Conservation (phyloP, 2,888 invertebrate species). For the Harpalus rufipes region DNA sequence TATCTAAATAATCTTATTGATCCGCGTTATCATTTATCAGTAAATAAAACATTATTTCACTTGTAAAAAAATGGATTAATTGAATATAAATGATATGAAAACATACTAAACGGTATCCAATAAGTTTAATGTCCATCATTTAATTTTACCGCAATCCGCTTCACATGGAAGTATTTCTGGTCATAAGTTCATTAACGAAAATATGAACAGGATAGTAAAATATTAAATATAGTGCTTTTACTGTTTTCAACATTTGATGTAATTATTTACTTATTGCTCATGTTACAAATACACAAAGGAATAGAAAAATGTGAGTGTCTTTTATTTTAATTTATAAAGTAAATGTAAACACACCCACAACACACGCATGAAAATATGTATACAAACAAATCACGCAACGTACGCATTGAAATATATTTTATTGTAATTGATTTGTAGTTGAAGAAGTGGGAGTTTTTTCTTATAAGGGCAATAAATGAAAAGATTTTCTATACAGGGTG, state of each 20-base stretch:
- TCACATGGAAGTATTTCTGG: neutral
- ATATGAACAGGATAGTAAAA: neutral
- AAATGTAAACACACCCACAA: conserved; percentile 7
- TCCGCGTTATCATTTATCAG: conserved; percentile 14
- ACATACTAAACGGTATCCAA: neutral
- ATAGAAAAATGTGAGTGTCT: neutral
- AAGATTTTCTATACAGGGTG: no score
- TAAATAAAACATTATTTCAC: conserved; percentile 1
- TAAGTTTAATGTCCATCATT: neutral
- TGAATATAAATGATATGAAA: neutral
- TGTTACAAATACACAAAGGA: conserved; percentile 21
- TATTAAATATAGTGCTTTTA: neutral
- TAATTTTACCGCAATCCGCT: neutral
- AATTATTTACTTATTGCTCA: neutral
- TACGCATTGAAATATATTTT: neutral
- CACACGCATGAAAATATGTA: neutral
- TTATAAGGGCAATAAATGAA: no score
- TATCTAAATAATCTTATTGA: conserved; percentile 21
- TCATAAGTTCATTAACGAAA: neutral
- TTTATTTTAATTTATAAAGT: conserved; percentile 34
- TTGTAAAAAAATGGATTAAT: neutral
- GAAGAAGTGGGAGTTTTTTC: no score
- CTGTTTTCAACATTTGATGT: neutral
- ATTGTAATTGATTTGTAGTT: conserved; percentile 7
- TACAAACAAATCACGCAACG: conserved; percentile 7